Base-by-base conservation (phyloP, 2,888 invertebrate species). In the Conistra vaccinii region DNA sequence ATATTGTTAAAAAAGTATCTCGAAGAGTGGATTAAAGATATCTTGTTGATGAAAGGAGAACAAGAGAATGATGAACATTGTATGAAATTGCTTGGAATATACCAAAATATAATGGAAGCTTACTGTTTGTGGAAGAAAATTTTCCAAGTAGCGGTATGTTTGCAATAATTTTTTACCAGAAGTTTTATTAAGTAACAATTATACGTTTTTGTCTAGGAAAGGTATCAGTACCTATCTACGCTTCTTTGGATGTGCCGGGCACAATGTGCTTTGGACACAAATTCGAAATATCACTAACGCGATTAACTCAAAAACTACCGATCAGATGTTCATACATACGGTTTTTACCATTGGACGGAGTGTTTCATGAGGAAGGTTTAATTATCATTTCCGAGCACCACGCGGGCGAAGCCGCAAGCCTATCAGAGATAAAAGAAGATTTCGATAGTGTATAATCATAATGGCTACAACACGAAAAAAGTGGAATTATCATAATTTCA, bases 21-120 rank as follows among this genome's bases (percentile, higher is more conserved):
- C 2, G 45, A 76, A 26, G 48, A 35, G 10, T 76, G 74, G 74
- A 60, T 61, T 6, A 55, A 67, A 45, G 61, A 55, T 14, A 20
- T 67, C 1, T 12, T 45, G 17, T 17, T 51, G 29, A 12, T 68
- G 3, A 53, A 75, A 26, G 6, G 39, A 26, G 57, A 51, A 23
- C 12, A 10, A 1, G 74, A 29, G 3, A 62, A 62, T n/a, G 9
- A 23, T 23, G 55, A 26, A n/a, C 3, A 57, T n/a, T 62, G 39
- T 20, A 12, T 23, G 7, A 62, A 32, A 32, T 35, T 57, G 26
- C 26, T 68, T 32, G 42, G 7, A 4, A 32, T 63, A 1, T 76
- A 76, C 26, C 23, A 57, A 42, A 42, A 35, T 23, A 75, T 76
- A 63, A n/a, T 76, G 39, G 51, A 75, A n/a, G 32, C 76, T 75